A percentile compares a stretch with the other conserved stretches of the same genome.
Conservation (phyloP, 2,797 vertebrate genomes). For the Neomorphus geoffroyi region DNA sequence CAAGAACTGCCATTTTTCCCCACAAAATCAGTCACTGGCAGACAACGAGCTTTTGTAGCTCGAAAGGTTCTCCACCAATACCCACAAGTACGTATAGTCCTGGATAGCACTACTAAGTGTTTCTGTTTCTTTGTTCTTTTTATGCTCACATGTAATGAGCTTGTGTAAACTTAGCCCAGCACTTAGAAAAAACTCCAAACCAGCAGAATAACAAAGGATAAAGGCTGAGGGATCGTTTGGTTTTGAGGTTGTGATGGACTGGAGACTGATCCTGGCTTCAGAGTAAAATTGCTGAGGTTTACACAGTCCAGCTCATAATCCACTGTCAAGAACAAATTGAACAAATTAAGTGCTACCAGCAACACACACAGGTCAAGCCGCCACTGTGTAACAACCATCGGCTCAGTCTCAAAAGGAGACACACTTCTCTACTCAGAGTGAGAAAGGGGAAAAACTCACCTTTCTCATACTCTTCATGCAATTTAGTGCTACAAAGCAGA, state of each 20-base stretch:
- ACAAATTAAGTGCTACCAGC: not conserved
- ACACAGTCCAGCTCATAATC: not conserved
- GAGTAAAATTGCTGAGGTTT: not conserved
- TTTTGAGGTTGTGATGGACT: not conserved
- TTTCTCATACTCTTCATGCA: rapidly evolving
- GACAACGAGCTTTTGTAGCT: not conserved
- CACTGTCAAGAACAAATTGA: not conserved
- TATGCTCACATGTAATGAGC: not conserved
- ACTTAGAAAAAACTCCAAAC: not conserved
- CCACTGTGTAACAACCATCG: not conserved
- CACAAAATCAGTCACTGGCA: not conserved
- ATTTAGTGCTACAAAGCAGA: not conserved
- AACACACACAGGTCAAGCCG: not conserved
- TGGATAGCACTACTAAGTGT: rapidly evolving
- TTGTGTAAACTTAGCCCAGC: not conserved
- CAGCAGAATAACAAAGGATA: not conserved
- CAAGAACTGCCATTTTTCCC: not conserved
- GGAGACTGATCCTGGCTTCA: not conserved
- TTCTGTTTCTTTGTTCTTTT: not conserved
- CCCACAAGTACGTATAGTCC: not conserved
- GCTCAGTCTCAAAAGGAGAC: not conserved
- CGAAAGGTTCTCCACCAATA: not conserved
- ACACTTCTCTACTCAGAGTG: not conserved
- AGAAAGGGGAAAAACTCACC: not conserved
- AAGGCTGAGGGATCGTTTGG: not conserved